Conservation (phyloP, 2,113 vertebrate genomes). For the Martes martes region DNA sequence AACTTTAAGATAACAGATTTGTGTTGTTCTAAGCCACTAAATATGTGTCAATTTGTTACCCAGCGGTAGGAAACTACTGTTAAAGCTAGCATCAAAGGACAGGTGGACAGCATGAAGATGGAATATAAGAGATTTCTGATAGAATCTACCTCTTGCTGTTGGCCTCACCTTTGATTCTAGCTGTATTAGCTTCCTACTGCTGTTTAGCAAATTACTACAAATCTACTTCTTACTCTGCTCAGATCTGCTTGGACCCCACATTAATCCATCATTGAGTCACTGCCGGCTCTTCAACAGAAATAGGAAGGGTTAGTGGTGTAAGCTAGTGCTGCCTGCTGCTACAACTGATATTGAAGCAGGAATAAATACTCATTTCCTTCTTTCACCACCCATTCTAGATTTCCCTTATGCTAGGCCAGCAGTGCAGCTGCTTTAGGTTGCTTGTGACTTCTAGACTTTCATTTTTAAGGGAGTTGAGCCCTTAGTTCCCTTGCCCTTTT, state of each 20-base stretch:
- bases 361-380: not conserved
- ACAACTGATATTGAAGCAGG: not conserved
- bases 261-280: not conserved
- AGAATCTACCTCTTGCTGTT: not conserved
- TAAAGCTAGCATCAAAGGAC: conserved; percentile 1
- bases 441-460: not conserved
- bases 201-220: not conserved
- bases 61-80: not conserved
- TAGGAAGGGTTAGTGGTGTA: not conserved
- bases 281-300: not conserved
- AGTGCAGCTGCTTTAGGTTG: not conserved
- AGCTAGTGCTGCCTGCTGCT: not conserved
- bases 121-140: not conserved
- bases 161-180: not conserved
- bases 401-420: not conserved
- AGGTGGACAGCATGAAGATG: not conserved
- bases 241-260: not conserved
- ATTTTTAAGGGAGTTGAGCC: not conserved
- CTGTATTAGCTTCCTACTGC: not conserved
- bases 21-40: conserved; percentile 6
- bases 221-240: not conserved
- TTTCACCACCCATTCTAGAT: not conserved
- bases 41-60: not conserved
- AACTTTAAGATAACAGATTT: not conserved
- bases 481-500: not conserved